Conservation (phyloP, 1,140 invertebrate genomes). For the Heliconius congener region DNA sequence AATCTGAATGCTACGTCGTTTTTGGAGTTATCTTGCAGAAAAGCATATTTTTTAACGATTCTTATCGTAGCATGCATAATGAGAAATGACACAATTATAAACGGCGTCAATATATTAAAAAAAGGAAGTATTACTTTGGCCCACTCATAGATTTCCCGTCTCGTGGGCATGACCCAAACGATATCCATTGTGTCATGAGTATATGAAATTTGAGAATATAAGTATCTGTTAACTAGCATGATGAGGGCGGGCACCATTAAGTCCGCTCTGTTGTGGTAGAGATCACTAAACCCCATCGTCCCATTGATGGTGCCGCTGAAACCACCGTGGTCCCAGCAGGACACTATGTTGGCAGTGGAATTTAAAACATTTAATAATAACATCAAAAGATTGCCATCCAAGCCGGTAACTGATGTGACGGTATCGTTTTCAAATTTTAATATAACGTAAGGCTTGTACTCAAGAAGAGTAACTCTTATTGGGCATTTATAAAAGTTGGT, state of each 20-base stretch:
- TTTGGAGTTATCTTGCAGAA: conserved; percentile 15
- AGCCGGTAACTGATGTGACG: conserved; percentile 42
- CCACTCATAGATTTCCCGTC: conserved; percentile 55
- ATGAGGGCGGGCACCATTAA: conserved; percentile 45
- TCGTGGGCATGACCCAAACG: conserved; percentile 51
- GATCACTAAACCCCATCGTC: conserved; percentile 40
- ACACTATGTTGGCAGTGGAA: conserved; percentile 46
- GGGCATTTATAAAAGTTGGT: conserved; percentile 57
- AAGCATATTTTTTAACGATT: conserved; percentile 16
- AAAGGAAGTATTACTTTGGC: conserved; percentile 57
- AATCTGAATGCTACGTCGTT: conserved; percentile 39
- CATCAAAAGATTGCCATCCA: conserved; percentile 50
- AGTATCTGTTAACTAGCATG: conserved; percentile 43
- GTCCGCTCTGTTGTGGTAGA: conserved; percentile 49
- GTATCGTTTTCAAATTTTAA: conserved; percentile 39
- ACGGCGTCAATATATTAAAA: conserved; percentile 40
- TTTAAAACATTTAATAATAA: conserved; percentile 48
- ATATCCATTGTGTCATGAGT: conserved; percentile 45
- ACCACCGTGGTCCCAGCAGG: conserved; percentile 24
- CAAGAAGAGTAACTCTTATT: conserved; percentile 43
- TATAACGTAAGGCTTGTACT: conserved; percentile 45
- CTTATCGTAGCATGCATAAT: conserved; percentile 37
- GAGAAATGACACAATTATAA: conserved; percentile 44
- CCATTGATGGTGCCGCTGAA: conserved; percentile 37
- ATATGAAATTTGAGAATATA: conserved; percentile 43